Evolutionary conservation across 53 echinoderm and acorn worm genomes (phyloP), one percentile per base, ranked within the genome.

Genomic region (Zoroaster sp.): DNA sequence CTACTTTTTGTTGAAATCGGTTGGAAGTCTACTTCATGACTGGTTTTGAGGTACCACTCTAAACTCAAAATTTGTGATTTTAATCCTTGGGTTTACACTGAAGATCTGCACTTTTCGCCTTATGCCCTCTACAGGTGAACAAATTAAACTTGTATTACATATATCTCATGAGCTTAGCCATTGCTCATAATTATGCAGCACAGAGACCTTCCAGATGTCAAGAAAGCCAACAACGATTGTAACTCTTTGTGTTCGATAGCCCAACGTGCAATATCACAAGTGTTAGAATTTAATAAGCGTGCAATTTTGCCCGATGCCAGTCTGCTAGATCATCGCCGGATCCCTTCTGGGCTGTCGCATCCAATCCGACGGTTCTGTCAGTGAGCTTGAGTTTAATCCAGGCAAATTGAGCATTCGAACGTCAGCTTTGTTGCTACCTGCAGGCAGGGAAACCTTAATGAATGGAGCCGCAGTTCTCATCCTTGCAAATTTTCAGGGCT

Each of bases 211-310:
- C 18, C 63, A 36, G 79, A 36, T 40, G 55, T 59, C 65, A 23
- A 11, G 40, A 37, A 21, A 63, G 54, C 55, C 12, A 23, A 38
- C 44, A 79, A 79, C 59, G 38, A 55, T 79, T 79, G 55, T 39
- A 4, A 20, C 30, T 79, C 59, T 37, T 14, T 49, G 79, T 38
- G 79, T 79, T 55, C 20, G 79, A 79, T 79, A 55, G 59, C 39
- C 66, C 30, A 25, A 15, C 42, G 28, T 34, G 68, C 68, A 40
- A 63, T 67, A 30, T 42, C 54, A 38, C 82, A 43, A 82, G 82
- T 66, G 82, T 67, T 82, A 40, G 46, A 80, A 82, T 82, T 82
- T 82, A 82, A 82, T 82, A 82, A 82, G 40, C 43, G 35, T 39
- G 66, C 82, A 82, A 82, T 82, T 67, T 82, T 41, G 68, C 23